A percentile compares a stretch with the other conserved stretches of the same genome.
phyloP scores from a whole-genome alignment of 2,797 vertebrate genomes.

The Neomorphus geoffroyi region DNA sequence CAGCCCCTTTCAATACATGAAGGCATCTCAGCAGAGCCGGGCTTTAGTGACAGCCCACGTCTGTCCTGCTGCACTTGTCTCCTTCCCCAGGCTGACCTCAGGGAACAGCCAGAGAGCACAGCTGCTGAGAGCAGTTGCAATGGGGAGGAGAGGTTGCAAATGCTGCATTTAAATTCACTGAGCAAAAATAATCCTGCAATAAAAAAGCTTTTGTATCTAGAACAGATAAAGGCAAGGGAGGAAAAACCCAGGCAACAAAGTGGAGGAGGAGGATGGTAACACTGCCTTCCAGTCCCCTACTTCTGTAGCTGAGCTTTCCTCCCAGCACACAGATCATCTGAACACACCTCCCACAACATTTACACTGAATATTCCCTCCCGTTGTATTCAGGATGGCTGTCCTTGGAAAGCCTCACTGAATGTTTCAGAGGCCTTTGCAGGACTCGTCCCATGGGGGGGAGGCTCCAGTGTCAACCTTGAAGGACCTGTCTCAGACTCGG shows the following conservation, averaged over 20 bases:
- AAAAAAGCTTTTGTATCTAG: neutral
- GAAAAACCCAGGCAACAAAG: neutral
- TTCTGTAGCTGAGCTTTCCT: neutral
- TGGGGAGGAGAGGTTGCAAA: neutral
- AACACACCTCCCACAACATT: accelerated
- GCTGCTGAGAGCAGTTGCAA: neutral
- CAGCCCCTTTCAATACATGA: accelerated
- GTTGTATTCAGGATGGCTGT: neutral
- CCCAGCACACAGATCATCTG: neutral
- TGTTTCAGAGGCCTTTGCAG: neutral
- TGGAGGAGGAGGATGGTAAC: neutral
- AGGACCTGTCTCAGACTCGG: accelerated
- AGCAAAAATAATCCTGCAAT: neutral
- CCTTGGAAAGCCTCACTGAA: neutral
- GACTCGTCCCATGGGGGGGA: accelerated
- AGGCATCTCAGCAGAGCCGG: neutral
- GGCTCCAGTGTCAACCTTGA: accelerated
- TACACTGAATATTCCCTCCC: neutral
- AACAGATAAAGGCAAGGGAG: neutral
- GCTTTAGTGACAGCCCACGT: neutral
- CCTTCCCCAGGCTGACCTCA: neutral
- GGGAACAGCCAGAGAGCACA: too few species aligned
- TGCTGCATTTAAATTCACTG: neutral
- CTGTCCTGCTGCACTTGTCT: neutral
- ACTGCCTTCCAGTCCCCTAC: neutral